These are phyloP conservation scores for Phalangium opilio DNA, from an alignment of 2,888 invertebrate species.

Conservation along the genomic window DNA sequence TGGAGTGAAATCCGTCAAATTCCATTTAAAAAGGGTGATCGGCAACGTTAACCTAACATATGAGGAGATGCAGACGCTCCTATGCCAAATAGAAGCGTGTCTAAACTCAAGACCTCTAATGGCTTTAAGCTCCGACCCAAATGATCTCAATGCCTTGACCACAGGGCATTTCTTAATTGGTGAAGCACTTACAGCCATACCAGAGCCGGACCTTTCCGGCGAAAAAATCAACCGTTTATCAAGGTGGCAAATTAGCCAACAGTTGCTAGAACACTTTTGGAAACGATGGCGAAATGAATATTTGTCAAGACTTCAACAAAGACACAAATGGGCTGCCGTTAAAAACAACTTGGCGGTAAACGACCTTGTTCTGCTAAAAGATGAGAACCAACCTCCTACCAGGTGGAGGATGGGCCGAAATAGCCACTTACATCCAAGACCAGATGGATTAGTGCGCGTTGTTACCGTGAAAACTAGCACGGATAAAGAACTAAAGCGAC, in stretches of 20 bases:
- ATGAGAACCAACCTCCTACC: not conserved
- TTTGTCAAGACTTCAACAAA: no score
- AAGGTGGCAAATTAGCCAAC: conserved; percentile 21
- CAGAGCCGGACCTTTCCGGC: conserved; percentile 20
- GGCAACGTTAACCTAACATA: conserved; percentile 22
- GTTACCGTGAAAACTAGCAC: not conserved
- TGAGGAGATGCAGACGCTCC: conserved; percentile 25
- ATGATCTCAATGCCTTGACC: conserved; percentile 21
- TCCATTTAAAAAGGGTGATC: conserved; percentile 18
- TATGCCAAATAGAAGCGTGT: conserved; percentile 24
- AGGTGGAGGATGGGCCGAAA: conserved; percentile 1
- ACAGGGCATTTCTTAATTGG: conserved; percentile 26
- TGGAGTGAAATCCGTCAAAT: conserved; percentile 15
- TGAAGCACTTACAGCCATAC: conserved; percentile 16
- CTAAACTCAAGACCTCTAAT: conserved; percentile 25
- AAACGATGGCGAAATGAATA: no score
- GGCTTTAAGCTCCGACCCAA: conserved; percentile 20
- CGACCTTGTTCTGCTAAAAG: conserved; percentile 1
- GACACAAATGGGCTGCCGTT: conserved; percentile 20
- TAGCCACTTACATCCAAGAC: not conserved
- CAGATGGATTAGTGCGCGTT: conserved; percentile 1
- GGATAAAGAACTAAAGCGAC: no score
- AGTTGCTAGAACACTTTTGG: no score
- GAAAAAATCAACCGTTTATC: conserved; percentile 14
- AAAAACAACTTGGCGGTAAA: conserved; percentile 20